These are phyloP conservation scores for Cichlasoma orientale DNA, from an alignment of 2,797 vertebrate species.

Conservation along the genomic window DNA sequence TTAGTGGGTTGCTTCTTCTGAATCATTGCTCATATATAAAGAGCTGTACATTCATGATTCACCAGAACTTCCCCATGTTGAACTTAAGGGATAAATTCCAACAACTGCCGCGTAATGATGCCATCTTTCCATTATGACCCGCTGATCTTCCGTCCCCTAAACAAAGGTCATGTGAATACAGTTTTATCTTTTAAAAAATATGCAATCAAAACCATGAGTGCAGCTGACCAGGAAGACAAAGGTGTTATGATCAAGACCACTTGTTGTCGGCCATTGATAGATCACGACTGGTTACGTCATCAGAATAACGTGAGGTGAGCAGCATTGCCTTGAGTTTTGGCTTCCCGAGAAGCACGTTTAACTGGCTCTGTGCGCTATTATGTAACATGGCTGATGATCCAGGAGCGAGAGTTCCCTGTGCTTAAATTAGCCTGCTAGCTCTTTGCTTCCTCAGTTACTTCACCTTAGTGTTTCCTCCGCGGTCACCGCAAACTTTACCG, in stretches of 20 bases:
- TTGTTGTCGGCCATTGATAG: slow-evolving; percentile 28
- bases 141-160: background rate
- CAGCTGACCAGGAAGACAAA: background rate
- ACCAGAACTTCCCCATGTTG: background rate
- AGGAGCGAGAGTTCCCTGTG: background rate
- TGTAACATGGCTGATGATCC: slow-evolving; percentile 46
- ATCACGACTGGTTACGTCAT: slow-evolving; percentile 71
- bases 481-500: slow-evolving; percentile 46
- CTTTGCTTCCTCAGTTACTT: background rate
- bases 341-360: slow-evolving; percentile 13
- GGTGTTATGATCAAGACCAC: slow-evolving; percentile 17
- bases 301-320: slow-evolving; percentile 21
- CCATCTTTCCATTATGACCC: background rate
- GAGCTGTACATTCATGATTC: background rate
- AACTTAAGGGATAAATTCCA: background rate
- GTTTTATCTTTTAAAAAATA: background rate
- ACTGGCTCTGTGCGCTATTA: slow-evolving; percentile 30
- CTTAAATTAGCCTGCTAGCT: slow-evolving; percentile 14
- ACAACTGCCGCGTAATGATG: background rate
- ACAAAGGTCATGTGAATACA: background rate
- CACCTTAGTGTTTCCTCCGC: background rate
- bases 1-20: background rate
- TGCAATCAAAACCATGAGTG: background rate
- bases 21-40: background rate
- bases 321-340: slow-evolving; percentile 19